These are phyloP conservation scores for Pangasius macronema DNA, from an alignment of 2,797 vertebrate genomes.

Conservation along the genomic window DNA sequence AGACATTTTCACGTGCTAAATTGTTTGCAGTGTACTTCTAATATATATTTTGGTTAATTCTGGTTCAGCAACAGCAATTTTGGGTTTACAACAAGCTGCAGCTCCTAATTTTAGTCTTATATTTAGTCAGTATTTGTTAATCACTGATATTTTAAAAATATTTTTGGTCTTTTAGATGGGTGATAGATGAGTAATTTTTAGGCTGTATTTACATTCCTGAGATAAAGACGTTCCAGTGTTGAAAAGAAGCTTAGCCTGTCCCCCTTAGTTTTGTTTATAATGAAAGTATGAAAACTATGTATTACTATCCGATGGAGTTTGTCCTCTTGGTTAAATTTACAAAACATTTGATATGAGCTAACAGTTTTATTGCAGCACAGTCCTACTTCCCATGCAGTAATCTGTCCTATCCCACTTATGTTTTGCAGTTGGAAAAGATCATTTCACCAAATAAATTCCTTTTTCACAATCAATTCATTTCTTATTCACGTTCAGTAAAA, in stretches of 20 bases:
- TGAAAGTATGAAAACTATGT: not conserved
- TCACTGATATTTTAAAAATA: not conserved
- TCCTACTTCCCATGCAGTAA: not conserved
- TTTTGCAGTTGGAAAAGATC: not conserved
- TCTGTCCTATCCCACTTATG: not conserved
- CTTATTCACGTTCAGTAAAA: not conserved
- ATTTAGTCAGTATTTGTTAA: not conserved
- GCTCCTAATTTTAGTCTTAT: too few species aligned
- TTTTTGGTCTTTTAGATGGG: not conserved
- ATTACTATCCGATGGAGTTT: too few species aligned
- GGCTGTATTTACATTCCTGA: not conserved
- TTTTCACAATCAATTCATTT: not conserved
- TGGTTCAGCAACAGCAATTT: not conserved
- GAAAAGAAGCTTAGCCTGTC: too few species aligned
- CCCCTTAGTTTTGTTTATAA: too few species aligned
- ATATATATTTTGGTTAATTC: too few species aligned
- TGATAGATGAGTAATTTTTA: not conserved
- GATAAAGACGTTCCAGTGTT: not conserved
- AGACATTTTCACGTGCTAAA: not conserved
- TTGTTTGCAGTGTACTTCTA: not conserved
- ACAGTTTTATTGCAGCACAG: not conserved
- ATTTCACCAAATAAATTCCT: not conserved
- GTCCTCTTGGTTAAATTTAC: not conserved
- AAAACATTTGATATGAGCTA: not conserved
- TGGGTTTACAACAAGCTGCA: not conserved